Evolutionary conservation across 1,140 invertebrate genomes (phyloP).

Genomic region (Acromyrmex heyeri): DNA sequence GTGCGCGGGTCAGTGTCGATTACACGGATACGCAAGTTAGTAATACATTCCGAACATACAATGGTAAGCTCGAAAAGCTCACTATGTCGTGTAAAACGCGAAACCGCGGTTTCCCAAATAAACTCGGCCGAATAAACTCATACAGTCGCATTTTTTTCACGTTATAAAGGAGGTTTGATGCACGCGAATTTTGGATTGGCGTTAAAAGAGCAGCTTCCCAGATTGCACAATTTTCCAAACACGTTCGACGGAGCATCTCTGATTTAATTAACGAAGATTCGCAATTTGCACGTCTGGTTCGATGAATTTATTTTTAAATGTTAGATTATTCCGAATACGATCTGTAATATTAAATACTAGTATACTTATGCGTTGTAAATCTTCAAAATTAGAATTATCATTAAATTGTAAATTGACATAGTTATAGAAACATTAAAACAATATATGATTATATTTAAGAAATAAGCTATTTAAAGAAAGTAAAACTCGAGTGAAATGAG

Average conservation of each 20-base stretch:
- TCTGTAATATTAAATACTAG: conserved; percentile 16
- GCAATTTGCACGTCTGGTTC: conserved; percentile 20
- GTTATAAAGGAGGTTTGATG: conserved; percentile 36
- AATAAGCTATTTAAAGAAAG: neutral
- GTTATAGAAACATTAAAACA: neutral
- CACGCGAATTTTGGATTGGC: conserved; percentile 32
- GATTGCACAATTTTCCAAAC: conserved; percentile 29
- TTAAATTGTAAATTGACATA: conserved; percentile 12
- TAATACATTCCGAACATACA: conserved; percentile 55
- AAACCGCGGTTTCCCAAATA: conserved; percentile 58
- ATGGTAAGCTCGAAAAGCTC: conserved; percentile 46
- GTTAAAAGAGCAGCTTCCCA: conserved; percentile 32
- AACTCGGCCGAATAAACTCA: conserved; percentile 52
- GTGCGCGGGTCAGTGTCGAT: conserved; percentile 57
- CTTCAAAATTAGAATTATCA: conserved; percentile 20
- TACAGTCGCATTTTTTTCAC: conserved; percentile 20
- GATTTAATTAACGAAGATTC: conserved; percentile 39
- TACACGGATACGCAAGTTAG: conserved; percentile 65
- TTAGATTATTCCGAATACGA: conserved; percentile 14
- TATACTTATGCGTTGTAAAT: neutral
- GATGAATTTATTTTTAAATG: conserved; percentile 26
- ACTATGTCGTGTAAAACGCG: conserved; percentile 52
- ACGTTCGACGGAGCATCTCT: conserved; percentile 4
- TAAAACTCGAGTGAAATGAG: neutral
- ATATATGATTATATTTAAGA: neutral